Evolutionary conservation across 1,140 invertebrate species (phyloP), one percentile per base, ranked within the genome.

Genomic region (Cheumatopsyche charites): DNA sequence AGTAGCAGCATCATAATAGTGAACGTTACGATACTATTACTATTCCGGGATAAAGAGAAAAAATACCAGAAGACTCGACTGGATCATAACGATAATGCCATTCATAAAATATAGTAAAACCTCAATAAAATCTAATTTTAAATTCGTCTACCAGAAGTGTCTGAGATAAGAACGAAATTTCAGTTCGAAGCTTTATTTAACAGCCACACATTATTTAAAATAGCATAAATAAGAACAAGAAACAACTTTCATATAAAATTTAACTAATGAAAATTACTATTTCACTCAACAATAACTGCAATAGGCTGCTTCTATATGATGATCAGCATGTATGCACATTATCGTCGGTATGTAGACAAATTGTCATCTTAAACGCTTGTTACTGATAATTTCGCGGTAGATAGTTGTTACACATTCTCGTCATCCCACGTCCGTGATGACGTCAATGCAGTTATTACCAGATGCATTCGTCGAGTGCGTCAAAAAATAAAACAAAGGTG

Each of bases 381-480:
- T 58, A 58, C 55, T 58, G 55, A 58, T 58, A 58, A 58, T 58
- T 58, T 58, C 23, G 55, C 55, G 55, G 55, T 26, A 58, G 19
- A 58, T 58, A 26, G 55, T 58, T 23, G 49, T 55, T 58, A 58
- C 49, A 52, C 55, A 58, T 58, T 58, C 55, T 58, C 21, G 23
- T 58, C 55, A 26, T 58, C 55, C 55, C 55, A 58, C 55, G 55
- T 58, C 17, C 55, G 12, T 9, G 17, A 58, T 58, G 55, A 58
- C 55, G 55, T 58, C 55, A 58, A 58, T 23, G 23, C 21, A 13
- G 2, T 19, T 13, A n/a, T 58, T 25, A 58, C 49, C 21, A 13
- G 55, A 58, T 25, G 55, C 55, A 55, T 21, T 36, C 29, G 29
- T 36, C 29, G 3, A 36, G 29, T 55, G 49, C 49, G 49, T 55